These are phyloP conservation scores for Pogonocherus hispidulus DNA, from an alignment of 2,888 invertebrate species.

Conservation along the genomic window DNA sequence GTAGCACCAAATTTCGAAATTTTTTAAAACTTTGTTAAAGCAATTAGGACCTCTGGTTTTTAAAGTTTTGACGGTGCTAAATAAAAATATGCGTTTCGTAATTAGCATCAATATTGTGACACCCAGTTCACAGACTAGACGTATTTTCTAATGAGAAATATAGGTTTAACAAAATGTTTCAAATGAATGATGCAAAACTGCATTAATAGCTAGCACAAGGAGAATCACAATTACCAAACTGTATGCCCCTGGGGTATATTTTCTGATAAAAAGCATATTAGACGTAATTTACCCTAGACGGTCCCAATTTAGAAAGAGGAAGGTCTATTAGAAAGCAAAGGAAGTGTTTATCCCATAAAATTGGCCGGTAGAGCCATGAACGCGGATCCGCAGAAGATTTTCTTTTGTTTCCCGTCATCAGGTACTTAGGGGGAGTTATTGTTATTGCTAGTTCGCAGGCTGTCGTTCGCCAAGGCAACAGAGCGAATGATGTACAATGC, in stretches of 20 bases:
- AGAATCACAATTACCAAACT: too few species aligned
- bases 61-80: too few species aligned
- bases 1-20: too few species aligned
- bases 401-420: constrained; percentile 32
- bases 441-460: constrained; percentile 37
- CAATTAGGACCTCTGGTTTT: too few species aligned
- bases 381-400: constrained; percentile 23
- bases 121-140: too few species aligned
- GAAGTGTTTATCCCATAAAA: constrained; percentile 26
- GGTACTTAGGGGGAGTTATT: constrained; percentile 37
- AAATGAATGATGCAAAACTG: too few species aligned
- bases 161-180: too few species aligned
- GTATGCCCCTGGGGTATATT: neutral
- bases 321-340: constrained; percentile 22
- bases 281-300: neutral
- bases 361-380: constrained; percentile 9
- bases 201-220: too few species aligned
- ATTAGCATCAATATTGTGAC: too few species aligned
- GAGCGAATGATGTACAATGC: constrained; percentile 39
- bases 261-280: constrained; percentile 1
- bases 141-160: too few species aligned
- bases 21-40: too few species aligned
- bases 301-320: constrained; percentile 14
- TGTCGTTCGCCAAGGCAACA: constrained; percentile 38
- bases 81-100: too few species aligned